A percentile compares a stretch with the other conserved stretches of the same genome.
Evolutionary conservation across 1,140 invertebrate genomes (phyloP).

Genomic region (Harpegnathos saltator): DNA sequence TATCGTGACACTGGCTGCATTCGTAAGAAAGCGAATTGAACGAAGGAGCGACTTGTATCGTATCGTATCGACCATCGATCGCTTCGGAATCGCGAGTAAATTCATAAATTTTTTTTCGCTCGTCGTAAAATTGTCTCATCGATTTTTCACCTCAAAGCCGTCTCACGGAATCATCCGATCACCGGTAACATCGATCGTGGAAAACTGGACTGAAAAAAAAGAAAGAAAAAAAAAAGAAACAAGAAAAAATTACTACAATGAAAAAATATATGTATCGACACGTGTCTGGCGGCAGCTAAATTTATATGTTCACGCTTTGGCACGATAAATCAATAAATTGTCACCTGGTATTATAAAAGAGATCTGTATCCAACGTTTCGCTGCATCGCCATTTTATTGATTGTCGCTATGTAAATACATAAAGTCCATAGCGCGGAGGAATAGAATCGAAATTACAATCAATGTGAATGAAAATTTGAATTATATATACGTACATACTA

Average conservation of each 20-base stretch:
- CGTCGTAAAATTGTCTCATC: neutral
- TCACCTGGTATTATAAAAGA: constrained; percentile 15
- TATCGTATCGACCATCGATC: no score
- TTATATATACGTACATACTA: neutral
- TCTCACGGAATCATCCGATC: neutral
- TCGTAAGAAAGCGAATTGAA: neutral
- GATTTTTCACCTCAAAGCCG: neutral
- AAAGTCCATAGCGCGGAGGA: constrained; percentile 18
- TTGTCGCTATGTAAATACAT: constrained; percentile 6
- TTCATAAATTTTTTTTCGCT: neutral
- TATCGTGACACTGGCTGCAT: neutral
- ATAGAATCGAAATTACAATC: constrained; percentile 35
- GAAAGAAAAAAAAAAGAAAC: neutral
- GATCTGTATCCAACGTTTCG: constrained; percentile 18
- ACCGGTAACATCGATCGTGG: neutral
- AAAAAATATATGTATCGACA: neutral
- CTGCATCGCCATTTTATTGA: constrained; percentile 25
- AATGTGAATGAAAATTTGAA: constrained; percentile 45
- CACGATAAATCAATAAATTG: constrained; percentile 35
- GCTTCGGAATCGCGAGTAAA: neutral
- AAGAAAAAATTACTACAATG: neutral
- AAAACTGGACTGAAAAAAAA: no score
- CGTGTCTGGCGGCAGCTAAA: neutral
- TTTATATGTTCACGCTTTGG: constrained; percentile 10
- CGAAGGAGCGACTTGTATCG: no score